Evolutionary conservation across 1,140 invertebrate genomes (phyloP).

Genomic region (Oryzaephilus surinamensis): DNA sequence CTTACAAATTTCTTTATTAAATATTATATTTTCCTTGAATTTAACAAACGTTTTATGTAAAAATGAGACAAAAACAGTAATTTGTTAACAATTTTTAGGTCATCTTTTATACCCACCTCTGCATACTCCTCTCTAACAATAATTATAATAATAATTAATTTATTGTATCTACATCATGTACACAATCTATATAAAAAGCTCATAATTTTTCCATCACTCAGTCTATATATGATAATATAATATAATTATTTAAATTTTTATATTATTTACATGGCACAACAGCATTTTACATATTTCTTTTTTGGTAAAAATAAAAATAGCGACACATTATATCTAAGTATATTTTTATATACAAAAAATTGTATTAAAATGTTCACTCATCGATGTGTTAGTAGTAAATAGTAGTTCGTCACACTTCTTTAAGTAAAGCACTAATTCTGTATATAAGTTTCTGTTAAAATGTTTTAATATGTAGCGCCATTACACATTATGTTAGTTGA

Average conservation of each 20-base stretch:
- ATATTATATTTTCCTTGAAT: background rate
- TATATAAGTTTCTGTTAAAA: background rate
- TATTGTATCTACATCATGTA: slow-evolving; percentile 7
- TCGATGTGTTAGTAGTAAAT: slow-evolving; percentile 1
- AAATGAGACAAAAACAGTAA: slow-evolving; percentile 12
- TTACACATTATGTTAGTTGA: slow-evolving; percentile 6
- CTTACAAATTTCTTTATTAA: slow-evolving; percentile 14
- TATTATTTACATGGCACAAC: slow-evolving; percentile 15
- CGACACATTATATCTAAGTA: background rate
- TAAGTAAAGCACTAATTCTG: background rate
- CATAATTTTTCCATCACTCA: slow-evolving; percentile 16
- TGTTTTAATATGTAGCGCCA: slow-evolving; percentile 8
- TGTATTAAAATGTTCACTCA: slow-evolving; percentile 1
- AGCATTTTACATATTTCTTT: slow-evolving; percentile 1
- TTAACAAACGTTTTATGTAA: slow-evolving; percentile 4
- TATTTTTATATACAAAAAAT: background rate
- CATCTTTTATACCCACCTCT: slow-evolving; percentile 15
- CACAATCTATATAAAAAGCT: slow-evolving; percentile 16
- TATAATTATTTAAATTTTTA: no score
- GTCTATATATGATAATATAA: no score
- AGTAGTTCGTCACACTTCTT: background rate
- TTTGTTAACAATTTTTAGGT: slow-evolving; percentile 14
- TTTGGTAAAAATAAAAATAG: background rate
- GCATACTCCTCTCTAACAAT: slow-evolving; percentile 14
- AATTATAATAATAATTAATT: background rate